phyloP scores from a whole-genome alignment of 2,797 vertebrate genomes.

The Scomberomorus guttatus region DNA sequence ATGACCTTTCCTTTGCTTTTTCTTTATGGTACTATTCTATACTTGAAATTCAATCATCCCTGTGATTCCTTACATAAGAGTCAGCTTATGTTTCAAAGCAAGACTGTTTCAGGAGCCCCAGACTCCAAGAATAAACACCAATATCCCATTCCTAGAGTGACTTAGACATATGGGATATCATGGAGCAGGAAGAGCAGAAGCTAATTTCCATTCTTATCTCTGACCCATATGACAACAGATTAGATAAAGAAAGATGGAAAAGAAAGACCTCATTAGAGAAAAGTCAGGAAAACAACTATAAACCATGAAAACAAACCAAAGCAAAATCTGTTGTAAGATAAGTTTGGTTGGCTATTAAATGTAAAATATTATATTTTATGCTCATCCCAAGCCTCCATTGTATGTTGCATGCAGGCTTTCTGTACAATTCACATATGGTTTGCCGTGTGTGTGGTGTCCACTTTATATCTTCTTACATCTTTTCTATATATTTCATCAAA shows the following conservation, averaged over 20 bases:
- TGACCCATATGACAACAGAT: constrained; percentile 52
- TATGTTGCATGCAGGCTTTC: not conserved
- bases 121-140: constrained; percentile 42
- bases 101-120: constrained; percentile 21
- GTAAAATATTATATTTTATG: constrained; percentile 1
- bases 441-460: not conserved
- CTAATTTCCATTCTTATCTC: constrained; percentile 48
- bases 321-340: constrained; percentile 13
- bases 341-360: not conserved
- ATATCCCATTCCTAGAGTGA: constrained; percentile 46
- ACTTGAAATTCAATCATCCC: constrained; percentile 52
- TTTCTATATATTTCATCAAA: not conserved
- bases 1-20: not conserved
- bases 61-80: constrained; percentile 51
- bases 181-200: constrained; percentile 33
- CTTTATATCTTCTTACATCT: not conserved
- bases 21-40: not conserved
- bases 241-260: constrained; percentile 35
- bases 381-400: not conserved
- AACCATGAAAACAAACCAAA: constrained; percentile 5
- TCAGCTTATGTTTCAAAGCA: constrained; percentile 50
- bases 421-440: constrained; percentile 6
- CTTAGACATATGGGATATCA: constrained; percentile 55
- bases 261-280: constrained; percentile 24
- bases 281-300: constrained; percentile 21